Evolutionary conservation across 2,888 invertebrate genomes (phyloP).

Genomic region (Notodonta dromedarius): DNA sequence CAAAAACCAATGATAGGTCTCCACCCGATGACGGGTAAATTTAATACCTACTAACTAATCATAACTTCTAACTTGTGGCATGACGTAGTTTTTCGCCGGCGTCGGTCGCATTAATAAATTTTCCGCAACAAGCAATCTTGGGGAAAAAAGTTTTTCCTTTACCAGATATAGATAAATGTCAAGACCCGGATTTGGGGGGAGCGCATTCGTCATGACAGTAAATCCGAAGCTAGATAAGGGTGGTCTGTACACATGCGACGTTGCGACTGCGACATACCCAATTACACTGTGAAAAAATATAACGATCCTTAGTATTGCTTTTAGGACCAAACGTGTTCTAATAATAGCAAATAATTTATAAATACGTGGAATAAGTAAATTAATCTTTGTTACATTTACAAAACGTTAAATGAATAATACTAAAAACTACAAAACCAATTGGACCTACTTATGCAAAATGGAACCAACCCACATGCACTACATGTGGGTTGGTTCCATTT

Average conservation of each 20-base stretch:
- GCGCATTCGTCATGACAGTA: constrained; percentile 4
- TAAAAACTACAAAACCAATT: too few species aligned
- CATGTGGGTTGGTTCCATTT: too few species aligned
- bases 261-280: neutral
- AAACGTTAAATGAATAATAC: too few species aligned
- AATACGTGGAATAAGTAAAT: neutral
- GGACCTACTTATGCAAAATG: too few species aligned
- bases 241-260: neutral
- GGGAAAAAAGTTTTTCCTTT: neutral
- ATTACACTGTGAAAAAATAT: too few species aligned
- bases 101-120: constrained; percentile 1
- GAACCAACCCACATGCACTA: too few species aligned
- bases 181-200: neutral
- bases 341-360: neutral
- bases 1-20: too few species aligned
- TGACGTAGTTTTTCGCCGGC: neutral
- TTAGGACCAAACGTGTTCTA: neutral
- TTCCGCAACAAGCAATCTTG: constrained; percentile 3
- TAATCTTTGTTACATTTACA: too few species aligned
- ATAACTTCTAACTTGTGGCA: neutral
- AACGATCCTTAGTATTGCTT: too few species aligned
- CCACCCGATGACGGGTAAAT: neutral
- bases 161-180: constrained; percentile 4
- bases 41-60: neutral
- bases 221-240: constrained; percentile 1